Evolutionary conservation across 1,140 invertebrate species (phyloP).

Genomic region (Procambarus clarkii): DNA sequence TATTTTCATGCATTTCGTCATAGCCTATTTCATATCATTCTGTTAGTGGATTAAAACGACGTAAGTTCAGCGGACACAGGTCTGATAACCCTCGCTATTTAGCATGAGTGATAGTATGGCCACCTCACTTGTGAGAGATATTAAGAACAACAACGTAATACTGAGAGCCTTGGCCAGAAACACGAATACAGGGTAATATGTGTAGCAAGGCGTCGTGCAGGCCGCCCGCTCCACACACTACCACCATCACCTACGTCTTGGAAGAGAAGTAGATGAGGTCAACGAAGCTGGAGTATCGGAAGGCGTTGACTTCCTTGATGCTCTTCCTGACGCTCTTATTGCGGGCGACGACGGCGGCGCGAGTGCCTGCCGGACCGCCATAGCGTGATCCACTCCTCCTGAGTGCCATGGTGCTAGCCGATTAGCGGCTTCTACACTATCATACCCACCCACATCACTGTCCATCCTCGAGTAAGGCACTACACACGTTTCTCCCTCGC

Average conservation of each 20-base stretch:
- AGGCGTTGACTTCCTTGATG: constrained; percentile 55
- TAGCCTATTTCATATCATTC: too few species aligned
- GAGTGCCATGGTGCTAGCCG: constrained; percentile 4
- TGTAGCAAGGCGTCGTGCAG: too few species aligned
- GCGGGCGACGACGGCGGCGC: constrained; percentile 13
- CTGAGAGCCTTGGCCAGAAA: too few species aligned
- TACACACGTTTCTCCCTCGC: not conserved
- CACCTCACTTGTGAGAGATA: too few species aligned
- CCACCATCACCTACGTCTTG: constrained; percentile 53
- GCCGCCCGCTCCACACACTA: too few species aligned
- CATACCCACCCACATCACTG: not conserved
- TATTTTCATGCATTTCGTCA: too few species aligned
- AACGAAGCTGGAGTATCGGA: constrained; percentile 62
- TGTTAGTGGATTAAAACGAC: too few species aligned
- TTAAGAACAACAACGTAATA: too few species aligned
- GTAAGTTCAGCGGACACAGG: too few species aligned
- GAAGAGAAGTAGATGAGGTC: constrained; percentile 62
- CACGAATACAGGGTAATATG: too few species aligned
- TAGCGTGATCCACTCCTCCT: constrained; percentile 36
- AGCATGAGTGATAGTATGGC: too few species aligned
- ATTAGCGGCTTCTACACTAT: not conserved
- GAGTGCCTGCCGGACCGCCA: not conserved
- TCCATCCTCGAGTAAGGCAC: not conserved
- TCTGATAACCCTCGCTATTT: too few species aligned
- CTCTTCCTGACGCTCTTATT: constrained; percentile 56